Evolutionary conservation across 2,888 invertebrate species (phyloP), one percentile per base, ranked within the genome.

Genomic region (Lobophora halterata): DNA sequence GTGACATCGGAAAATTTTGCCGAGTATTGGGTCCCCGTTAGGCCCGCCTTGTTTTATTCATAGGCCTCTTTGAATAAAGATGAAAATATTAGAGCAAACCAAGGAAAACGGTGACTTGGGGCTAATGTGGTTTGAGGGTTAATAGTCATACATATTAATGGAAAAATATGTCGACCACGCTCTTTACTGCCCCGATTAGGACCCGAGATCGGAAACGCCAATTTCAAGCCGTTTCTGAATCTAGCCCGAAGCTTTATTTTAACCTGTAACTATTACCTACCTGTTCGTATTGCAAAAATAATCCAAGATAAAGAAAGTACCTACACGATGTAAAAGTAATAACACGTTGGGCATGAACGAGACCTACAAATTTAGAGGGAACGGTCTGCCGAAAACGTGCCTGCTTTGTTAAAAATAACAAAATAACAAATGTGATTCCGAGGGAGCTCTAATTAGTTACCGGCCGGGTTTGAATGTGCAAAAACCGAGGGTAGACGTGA

Each of bases 21-120:
- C 59, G 61, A 61, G 65, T 63, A 70, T 67, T 61, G 64, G 58
- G 64, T 57, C 58, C 65, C 61, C 61, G 70, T 70, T 64, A 61
- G 62, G 64, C 52, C 65, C 62, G 64, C 52, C 65, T 65, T 83
- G 83, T 83, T 79, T 85, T 83, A 85, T 86, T 86, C 85, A 85
- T 83, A 69, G 75, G 61, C 68, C 66, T 73, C 62, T 82, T 81
- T 83, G 85, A 85, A 86, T 85, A 85, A 85, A 86, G 82, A 86
- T 86, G 85, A 77, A 82, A 85, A 82, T 83, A 85, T 83, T 81
- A 83, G 80, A 77, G 71, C 67, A 61, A 67, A 58, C 66, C 65
- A 67, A 66, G 69, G 72, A 71, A 76, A 79, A 72, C 58, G 68
- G 61, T 59, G 65, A 67, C 73, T 63, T 58, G 54, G 58, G 67